Percentiles rank a stretch among this genome's conserved stretches.
phyloP scores from a whole-genome alignment of 2,113 vertebrate genomes.

The Reinhardtius hippoglossoides region DNA sequence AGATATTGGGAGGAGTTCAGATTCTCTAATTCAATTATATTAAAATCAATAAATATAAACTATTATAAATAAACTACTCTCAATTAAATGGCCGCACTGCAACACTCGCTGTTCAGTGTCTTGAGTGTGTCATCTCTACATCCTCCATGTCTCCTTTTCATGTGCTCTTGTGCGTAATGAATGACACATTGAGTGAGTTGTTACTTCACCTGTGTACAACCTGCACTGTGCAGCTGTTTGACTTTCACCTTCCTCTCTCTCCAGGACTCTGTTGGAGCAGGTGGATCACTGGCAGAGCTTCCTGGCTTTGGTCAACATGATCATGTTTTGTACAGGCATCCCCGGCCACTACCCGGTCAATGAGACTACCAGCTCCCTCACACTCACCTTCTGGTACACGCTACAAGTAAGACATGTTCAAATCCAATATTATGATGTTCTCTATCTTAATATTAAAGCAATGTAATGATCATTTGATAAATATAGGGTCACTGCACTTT shows the following conservation, averaged over 20 bases:
- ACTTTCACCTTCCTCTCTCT: not conserved
- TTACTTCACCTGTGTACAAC: conserved; percentile 4
- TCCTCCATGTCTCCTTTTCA: not conserved
- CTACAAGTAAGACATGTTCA: conserved; percentile 85
- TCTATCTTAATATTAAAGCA: not conserved
- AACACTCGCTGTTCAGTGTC: not conserved
- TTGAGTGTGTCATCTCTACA: not conserved
- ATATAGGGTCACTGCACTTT: not conserved
- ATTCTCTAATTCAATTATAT: not conserved
- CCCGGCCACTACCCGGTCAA: conserved; percentile 98
- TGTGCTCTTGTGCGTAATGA: conserved; percentile 4
- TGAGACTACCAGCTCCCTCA: conserved; percentile 98
- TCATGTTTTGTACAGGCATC: conserved; percentile 99
- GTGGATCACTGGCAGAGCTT: conserved; percentile 99
- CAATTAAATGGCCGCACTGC: no score
- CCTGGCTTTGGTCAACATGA: conserved; percentile 98
- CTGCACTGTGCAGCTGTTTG: not conserved
- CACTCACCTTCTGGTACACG: conserved; percentile 98
- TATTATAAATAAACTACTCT: no score
- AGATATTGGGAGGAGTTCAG: not conserved
- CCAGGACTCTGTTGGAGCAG: conserved; percentile 94
- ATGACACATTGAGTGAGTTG: not conserved
- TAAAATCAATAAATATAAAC: not conserved
- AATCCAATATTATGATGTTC: not conserved
- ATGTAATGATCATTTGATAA: not conserved